Conservation (phyloP, 2,113 vertebrate genomes). For the Bufo bufo region DNA sequence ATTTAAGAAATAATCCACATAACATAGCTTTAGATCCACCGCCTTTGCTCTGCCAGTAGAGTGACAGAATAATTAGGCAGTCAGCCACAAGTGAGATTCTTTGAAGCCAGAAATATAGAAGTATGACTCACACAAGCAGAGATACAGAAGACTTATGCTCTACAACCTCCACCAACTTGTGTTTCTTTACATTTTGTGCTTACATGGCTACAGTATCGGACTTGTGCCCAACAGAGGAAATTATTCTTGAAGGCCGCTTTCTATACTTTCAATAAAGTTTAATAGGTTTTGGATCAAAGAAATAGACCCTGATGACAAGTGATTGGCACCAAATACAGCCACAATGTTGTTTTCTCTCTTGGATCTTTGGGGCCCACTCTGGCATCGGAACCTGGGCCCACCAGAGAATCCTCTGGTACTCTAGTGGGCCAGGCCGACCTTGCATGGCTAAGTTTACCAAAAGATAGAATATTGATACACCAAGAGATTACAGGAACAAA, state of each 20-base stretch:
- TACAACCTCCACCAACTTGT: background rate
- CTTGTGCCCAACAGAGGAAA: background rate
- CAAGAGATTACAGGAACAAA: too few relatives aligned
- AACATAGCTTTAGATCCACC: conserved; percentile 41
- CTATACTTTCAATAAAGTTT: too few relatives aligned
- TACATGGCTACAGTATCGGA: background rate
- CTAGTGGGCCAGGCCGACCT: too few relatives aligned
- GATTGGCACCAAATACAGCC: too few relatives aligned
- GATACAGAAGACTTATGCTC: background rate
- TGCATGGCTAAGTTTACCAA: too few relatives aligned
- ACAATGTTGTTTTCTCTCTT: too few relatives aligned
- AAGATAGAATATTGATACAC: too few relatives aligned
- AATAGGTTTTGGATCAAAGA: too few relatives aligned
- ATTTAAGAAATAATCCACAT: conserved; percentile 36
- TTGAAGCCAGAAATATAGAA: conserved; percentile 21
- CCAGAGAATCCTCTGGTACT: too few relatives aligned
- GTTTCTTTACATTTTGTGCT: background rate
- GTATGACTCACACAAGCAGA: conserved; percentile 19
- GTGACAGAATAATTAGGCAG: conserved; percentile 53
- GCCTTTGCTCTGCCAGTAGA: conserved; percentile 38
- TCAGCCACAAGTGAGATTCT: conserved; percentile 36
- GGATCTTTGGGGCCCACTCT: too few relatives aligned
- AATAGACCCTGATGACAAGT: too few relatives aligned
- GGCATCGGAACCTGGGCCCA: too few relatives aligned
- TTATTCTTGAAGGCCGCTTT: background rate